phyloP scores from a whole-genome alignment of 2,888 invertebrate genomes.

The Macrophya annulata region DNA sequence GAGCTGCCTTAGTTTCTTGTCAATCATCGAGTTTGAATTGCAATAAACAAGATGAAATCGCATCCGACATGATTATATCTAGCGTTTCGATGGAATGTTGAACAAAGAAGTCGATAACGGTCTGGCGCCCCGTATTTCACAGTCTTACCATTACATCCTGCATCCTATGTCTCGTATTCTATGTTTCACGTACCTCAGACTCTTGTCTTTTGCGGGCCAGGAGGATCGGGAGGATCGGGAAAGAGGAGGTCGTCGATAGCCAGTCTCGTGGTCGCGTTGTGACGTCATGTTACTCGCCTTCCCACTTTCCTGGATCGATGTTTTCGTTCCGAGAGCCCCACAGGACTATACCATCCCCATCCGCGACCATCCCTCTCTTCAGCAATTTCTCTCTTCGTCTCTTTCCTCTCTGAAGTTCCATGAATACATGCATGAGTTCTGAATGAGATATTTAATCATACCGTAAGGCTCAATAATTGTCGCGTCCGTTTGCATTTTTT shows the following conservation, averaged over 20 bases:
- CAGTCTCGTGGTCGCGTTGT: slow-evolving; percentile 55
- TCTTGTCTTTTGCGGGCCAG: slow-evolving; percentile 46
- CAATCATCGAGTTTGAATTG: not conserved
- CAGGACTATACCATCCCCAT: slow-evolving; percentile 38
- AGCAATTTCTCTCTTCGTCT: slow-evolving; percentile 2
- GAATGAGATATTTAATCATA: slow-evolving; percentile 55
- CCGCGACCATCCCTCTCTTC: slow-evolving; percentile 12
- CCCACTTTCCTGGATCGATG: slow-evolving; percentile 56
- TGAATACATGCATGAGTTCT: slow-evolving; percentile 52
- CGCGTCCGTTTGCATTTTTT: slow-evolving; percentile 20
- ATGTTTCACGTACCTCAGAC: slow-evolving; percentile 8
- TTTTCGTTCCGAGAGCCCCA: slow-evolving; percentile 45
- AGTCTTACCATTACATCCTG: slow-evolving; percentile 40
- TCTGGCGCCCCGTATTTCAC: slow-evolving; percentile 42
- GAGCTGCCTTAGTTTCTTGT: slow-evolving; percentile 12
- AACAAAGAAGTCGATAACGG: slow-evolving; percentile 27
- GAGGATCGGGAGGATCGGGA: slow-evolving; percentile 34
- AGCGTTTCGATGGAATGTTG: not conserved
- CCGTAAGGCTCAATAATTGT: slow-evolving; percentile 51
- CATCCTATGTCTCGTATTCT: slow-evolving; percentile 42
- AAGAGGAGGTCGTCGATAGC: slow-evolving; percentile 48
- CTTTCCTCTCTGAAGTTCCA: slow-evolving; percentile 24
- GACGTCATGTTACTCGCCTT: slow-evolving; percentile 57
- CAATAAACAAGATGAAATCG: slow-evolving; percentile 10
- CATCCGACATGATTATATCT: slow-evolving; percentile 12